Percentiles rank a stretch among this genome's conserved stretches.
Evolutionary conservation across 2,888 invertebrate species (phyloP).

Genomic region (Monochamus alternatus): DNA sequence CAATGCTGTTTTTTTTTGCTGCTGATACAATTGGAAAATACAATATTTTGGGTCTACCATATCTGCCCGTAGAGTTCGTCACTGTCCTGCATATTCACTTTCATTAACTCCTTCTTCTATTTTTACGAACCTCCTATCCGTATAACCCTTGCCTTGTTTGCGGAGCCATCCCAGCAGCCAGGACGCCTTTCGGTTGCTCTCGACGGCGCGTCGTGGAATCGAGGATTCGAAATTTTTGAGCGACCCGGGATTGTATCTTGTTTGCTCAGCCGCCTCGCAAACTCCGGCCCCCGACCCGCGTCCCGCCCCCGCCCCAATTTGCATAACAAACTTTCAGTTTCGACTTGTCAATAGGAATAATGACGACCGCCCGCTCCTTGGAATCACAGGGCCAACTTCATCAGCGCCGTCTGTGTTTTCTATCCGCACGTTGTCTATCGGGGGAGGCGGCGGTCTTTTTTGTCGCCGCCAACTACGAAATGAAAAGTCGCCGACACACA

Average conservation of each 20-base stretch:
- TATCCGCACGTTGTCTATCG: conserved; percentile 16
- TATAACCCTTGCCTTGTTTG: no score
- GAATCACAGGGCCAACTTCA: conserved; percentile 25
- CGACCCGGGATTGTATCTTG: conserved; percentile 41
- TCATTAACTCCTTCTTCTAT: no score
- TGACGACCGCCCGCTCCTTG: conserved; percentile 37
- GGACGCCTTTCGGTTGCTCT: no score
- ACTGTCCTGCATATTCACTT: no score
- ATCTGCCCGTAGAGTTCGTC: no score
- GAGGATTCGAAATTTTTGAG: conserved; percentile 1
- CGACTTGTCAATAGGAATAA: conserved; percentile 42
- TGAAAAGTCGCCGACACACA: conserved; percentile 6
- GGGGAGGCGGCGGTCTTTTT: conserved; percentile 13
- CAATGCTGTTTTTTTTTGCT: no score
- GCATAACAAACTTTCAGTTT: conserved; percentile 47
- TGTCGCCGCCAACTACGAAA: conserved; percentile 1
- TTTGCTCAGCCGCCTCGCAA: conserved; percentile 44
- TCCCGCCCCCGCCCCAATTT: conserved; percentile 34
- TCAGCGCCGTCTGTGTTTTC: conserved; percentile 23
- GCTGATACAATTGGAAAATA: no score
- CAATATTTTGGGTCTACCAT: no score
- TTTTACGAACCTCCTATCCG: no score
- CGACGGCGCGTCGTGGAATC: conserved; percentile 2
- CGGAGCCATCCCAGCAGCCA: no score
- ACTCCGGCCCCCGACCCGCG: conserved; percentile 37